Percentiles rank a stretch among this genome's conserved stretches.
These are phyloP conservation scores for Ctenopoma multispine DNA, from an alignment of 2,797 vertebrate species.

Conservation along the genomic window DNA sequence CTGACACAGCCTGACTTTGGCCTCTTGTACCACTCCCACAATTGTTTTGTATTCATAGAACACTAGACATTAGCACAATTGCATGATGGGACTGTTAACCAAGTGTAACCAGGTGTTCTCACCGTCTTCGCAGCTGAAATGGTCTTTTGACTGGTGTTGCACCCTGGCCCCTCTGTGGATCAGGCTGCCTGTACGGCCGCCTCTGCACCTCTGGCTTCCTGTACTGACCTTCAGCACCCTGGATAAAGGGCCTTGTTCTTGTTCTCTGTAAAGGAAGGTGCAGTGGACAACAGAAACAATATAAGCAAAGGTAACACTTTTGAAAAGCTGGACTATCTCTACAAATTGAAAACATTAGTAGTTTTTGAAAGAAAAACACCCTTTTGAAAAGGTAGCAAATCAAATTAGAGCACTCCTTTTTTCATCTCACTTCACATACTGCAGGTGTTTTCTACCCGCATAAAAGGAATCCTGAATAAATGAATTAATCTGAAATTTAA, in stretches of 20 bases:
- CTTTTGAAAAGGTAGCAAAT: no score
- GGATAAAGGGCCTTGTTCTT: slow-evolving; percentile 69
- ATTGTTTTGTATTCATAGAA: neutral
- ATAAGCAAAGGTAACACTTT: neutral
- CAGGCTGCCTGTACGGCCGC: slow-evolving; percentile 75
- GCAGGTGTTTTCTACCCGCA: no score
- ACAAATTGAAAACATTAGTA: neutral
- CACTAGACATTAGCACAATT: neutral
- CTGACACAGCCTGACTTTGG: neutral
- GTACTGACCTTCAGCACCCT: slow-evolving; percentile 59
- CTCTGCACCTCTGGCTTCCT: slow-evolving; percentile 78
- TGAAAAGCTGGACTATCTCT: neutral
- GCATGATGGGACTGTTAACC: neutral
- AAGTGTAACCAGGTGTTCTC: slow-evolving; percentile 52
- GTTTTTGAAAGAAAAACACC: neutral
- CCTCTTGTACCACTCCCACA: neutral
- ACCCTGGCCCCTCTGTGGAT: slow-evolving; percentile 72
- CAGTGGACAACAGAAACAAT: neutral
- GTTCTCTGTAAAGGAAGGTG: slow-evolving; percentile 47
- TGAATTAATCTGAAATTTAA: neutral
- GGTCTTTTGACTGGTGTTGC: slow-evolving; percentile 80
- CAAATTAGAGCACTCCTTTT: no score
- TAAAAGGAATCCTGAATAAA: neutral
- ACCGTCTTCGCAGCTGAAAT: slow-evolving; percentile 88
- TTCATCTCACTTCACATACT: no score